Base-by-base conservation (phyloP, 2,113 vertebrate species). In the Murina feae region DNA sequence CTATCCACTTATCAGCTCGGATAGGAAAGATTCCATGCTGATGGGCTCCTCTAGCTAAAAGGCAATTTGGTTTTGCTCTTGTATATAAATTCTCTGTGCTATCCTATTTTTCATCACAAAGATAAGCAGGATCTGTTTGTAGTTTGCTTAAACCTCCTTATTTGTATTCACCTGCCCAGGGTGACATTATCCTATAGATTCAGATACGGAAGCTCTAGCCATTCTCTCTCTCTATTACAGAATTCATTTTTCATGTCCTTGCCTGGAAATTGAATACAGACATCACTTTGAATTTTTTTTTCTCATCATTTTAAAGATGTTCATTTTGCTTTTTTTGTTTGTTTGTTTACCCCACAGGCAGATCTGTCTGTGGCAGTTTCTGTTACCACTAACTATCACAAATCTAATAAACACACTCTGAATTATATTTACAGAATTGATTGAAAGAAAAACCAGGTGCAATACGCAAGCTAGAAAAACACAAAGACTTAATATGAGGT, bases 401-500 rank as follows among this genome's bases (percentile, higher is more conserved):
- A 93, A 94, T 96, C 65, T 97, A 96, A 94, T 97, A 90, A 94
- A 93, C 53, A 82, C 23, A 51, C 53, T 71, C 16, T 89, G 71
- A 95, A 93, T 91, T 95, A 74, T 95, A 95, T 96, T 97, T 97
- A 82, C 53, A 93, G 89, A 95, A 58, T 53, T 94, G 91, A 94
- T 91, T 95, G 86, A 95, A 95, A 66, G 60, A 95, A 94, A 97
- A 96, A 82, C 47, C 86, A 96, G 93, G 95, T 88, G 84, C 4
- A 17, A 85, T 53, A 87, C 82, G 87, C 91, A 79, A 32, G 68
- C 76, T 97, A 87, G 90, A 89, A 94, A 92, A 96, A 90, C 55
- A 90, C 82, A 78, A 68, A 90, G 76, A 95, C 82, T 96, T 97
- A 96, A 97, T 97, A 96, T 95, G 93, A 96, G 81, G 94, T 94